Evolutionary conservation across 2,888 invertebrate species (phyloP).

Genomic region (Rhagonycha fulva): DNA sequence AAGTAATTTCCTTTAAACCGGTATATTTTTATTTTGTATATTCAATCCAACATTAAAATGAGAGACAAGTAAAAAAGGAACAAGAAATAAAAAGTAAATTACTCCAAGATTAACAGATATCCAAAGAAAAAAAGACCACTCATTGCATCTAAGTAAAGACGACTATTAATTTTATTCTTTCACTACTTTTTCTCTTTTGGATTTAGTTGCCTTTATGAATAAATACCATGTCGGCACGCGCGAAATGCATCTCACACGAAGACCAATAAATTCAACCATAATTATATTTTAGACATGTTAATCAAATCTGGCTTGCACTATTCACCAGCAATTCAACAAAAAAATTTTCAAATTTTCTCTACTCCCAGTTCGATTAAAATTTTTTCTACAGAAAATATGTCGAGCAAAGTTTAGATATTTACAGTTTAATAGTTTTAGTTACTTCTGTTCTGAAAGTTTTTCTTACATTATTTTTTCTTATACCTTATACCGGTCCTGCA

Average conservation of each 20-base stretch:
- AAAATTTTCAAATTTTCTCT: neutral
- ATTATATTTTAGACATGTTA: neutral
- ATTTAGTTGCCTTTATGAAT: neutral
- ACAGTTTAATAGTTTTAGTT: too few relatives aligned
- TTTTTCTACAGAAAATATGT: too few relatives aligned
- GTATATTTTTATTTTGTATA: neutral
- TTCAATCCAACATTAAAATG: neutral
- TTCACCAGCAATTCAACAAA: neutral
- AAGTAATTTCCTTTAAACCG: too few relatives aligned
- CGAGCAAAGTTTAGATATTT: too few relatives aligned
- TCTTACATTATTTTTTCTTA: too few relatives aligned
- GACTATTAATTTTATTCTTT: neutral
- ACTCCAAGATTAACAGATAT: neutral
- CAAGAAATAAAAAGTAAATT: neutral
- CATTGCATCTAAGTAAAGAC: neutral
- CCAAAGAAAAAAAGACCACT: neutral
- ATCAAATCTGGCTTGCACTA: neutral
- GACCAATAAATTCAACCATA: neutral
- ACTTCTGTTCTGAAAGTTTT: too few relatives aligned
- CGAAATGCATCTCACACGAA: neutral
- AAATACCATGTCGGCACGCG: neutral
- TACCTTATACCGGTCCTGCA: too few relatives aligned
- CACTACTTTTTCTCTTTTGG: neutral
- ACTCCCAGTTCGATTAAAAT: too few relatives aligned
- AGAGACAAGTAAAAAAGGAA: neutral